A percentile compares a stretch with the other conserved stretches of the same genome.
phyloP scores from a whole-genome alignment of 2,797 vertebrate genomes.

The Crocidura indochinensis region DNA sequence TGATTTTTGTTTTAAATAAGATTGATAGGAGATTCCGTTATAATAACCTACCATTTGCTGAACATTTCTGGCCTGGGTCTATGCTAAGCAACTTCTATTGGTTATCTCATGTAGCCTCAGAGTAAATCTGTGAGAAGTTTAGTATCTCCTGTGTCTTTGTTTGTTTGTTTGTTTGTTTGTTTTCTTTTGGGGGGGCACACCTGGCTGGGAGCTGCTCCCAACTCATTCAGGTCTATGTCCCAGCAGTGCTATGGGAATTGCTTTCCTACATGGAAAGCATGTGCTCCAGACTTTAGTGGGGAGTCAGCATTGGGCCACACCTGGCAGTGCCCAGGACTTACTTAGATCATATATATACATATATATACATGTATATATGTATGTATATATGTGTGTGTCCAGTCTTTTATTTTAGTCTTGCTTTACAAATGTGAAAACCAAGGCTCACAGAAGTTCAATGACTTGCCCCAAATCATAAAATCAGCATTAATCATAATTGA shows the following conservation, averaged over 20 bases:
- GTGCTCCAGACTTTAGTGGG: no score
- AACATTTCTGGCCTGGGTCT: neutral
- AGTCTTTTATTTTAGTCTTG: neutral
- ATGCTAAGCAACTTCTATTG: neutral
- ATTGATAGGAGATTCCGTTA: constrained; percentile 21
- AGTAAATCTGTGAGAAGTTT: neutral
- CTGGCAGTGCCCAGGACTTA: no score
- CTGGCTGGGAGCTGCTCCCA: no score
- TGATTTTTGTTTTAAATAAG: neutral
- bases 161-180: neutral
- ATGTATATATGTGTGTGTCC: no score
- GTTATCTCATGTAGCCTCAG: constrained; percentile 11
- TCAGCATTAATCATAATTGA: neutral
- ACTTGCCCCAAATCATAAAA: neutral
- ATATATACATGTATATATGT: no score
- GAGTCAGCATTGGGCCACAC: no score
- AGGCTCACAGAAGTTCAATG: neutral
- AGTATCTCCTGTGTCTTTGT: neutral
- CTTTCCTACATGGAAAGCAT: no score
- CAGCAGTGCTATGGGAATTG: no score
- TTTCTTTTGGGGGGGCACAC: no score
- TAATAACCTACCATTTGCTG: constrained; percentile 28
- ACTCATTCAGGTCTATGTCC: no score
- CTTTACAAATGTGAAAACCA: constrained; percentile 37
- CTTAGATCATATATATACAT: no score